These are phyloP conservation scores for Polypedilum vanderplanki DNA, from an alignment of 1,140 invertebrate genomes.

Conservation along the genomic window DNA sequence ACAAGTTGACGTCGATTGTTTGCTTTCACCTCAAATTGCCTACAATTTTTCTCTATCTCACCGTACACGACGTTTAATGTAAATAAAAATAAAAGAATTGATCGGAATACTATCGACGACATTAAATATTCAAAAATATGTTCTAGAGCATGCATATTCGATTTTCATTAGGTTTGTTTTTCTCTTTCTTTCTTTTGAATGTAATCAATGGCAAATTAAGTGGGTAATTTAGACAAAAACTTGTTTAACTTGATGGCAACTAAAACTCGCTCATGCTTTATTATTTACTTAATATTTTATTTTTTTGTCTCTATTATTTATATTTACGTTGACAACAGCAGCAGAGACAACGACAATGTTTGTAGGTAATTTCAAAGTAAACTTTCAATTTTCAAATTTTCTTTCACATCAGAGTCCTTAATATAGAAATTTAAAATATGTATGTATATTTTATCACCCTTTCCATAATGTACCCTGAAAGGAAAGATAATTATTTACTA, in stretches of 20 bases:
- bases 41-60: neutral
- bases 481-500: neutral
- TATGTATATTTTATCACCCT: neutral
- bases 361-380: neutral
- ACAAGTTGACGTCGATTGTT: neutral
- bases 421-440: neutral
- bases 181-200: neutral
- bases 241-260: constrained; percentile 17
- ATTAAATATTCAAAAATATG: constrained; percentile 15
- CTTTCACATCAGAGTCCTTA: neutral
- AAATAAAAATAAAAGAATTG: neutral
- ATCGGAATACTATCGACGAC: neutral
- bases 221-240: constrained; percentile 6
- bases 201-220: constrained; percentile 1
- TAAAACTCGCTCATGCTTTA: neutral
- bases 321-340: neutral
- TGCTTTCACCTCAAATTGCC: neutral
- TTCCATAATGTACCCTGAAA: neutral
- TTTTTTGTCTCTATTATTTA: neutral
- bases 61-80: neutral
- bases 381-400: constrained; percentile 4
- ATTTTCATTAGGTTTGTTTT: too few species aligned
- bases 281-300: too few species aligned
- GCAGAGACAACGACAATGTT: neutral
- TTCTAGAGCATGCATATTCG: too few species aligned